phyloP scores from a whole-genome alignment of 2,797 vertebrate species.

The Peromyscus melanophrys region DNA sequence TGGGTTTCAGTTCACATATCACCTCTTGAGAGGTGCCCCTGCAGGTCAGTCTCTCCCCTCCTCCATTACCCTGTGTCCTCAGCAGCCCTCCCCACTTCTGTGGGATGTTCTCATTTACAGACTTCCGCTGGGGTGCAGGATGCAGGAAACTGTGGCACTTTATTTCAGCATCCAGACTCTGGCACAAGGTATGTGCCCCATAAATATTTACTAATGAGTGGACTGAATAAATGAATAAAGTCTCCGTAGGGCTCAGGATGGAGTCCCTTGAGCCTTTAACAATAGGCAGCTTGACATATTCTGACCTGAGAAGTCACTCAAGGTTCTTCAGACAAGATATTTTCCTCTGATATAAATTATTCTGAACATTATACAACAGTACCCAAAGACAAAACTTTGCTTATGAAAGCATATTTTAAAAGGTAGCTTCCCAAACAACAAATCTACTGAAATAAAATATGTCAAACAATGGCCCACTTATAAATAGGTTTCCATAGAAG shows the following conservation, averaged over 20 bases:
- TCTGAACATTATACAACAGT: constrained; percentile 59
- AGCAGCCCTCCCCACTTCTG: not conserved
- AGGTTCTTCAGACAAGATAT: constrained; percentile 45
- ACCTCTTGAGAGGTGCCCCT: not conserved
- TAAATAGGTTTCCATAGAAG: constrained; percentile 71
- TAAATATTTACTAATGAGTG: constrained; percentile 57
- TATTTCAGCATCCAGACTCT: constrained; percentile 31
- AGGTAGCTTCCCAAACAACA: constrained; percentile 49
- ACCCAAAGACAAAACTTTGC: constrained; percentile 63
- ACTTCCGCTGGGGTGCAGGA: not conserved
- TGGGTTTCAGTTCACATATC: not conserved
- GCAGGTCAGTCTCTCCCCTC: not conserved
- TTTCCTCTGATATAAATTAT: constrained; percentile 71
- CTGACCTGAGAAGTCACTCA: constrained; percentile 59
- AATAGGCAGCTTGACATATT: constrained; percentile 59
- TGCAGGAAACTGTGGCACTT: not conserved
- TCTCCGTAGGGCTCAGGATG: not conserved
- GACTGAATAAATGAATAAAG: constrained; percentile 52
- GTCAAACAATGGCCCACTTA: constrained; percentile 52
- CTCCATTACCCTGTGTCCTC: not conserved
- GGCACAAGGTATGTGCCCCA: not conserved
- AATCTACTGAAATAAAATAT: constrained; percentile 63
- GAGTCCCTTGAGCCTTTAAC: constrained; percentile 41
- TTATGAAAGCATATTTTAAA: constrained; percentile 64
- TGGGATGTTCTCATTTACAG: not conserved